Evolutionary conservation across 2,888 invertebrate species (phyloP), one percentile per base, ranked within the genome.

Genomic region (Helleia helle): DNA sequence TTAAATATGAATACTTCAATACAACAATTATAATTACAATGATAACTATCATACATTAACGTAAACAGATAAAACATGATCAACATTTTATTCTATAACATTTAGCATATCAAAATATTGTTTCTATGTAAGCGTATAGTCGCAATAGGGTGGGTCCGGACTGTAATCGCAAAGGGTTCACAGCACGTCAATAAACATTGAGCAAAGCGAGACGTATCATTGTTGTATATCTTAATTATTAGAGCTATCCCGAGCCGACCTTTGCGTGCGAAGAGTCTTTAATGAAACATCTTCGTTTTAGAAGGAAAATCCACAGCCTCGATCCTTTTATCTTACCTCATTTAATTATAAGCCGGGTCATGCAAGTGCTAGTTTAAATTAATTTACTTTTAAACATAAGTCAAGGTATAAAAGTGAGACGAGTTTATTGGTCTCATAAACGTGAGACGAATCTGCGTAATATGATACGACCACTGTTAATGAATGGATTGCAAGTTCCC

Each of bases 151-250:
- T 22, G 1, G 47, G 57, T 55, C 68, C 65, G 59, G 65, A 76
- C 74, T 76, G 74, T 75, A 74, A 73, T 72, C 62, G 70, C 69
- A 70, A 75, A 71, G 76, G 77, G 71, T 70, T 73, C 58, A 60
- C 55, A 56, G 41, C 57, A 63, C 73, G 65, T 77, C 75, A 68
- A 76, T 77, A 75, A 76, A 80, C 74, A 77, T 71, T 70, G 68
- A 62, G 64, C 57, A 63, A 64, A 70, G 70, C 66, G 68, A 74
- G 68, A 71, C 72, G 67, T 71, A 75, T 79, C 73, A 79, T 75
- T 75, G 72, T 77, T 71, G 74, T 73, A 68, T 76, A 76, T 77
- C 77, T 77, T 77, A 77, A 79, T 79, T 73, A 77, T 75, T 70
- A 71, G 63, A 65, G 65, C 62, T 59, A 54, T 59, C 65, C 63